Base-by-base conservation (phyloP, 2,113 vertebrate species). In the Mastomys coucha region DNA sequence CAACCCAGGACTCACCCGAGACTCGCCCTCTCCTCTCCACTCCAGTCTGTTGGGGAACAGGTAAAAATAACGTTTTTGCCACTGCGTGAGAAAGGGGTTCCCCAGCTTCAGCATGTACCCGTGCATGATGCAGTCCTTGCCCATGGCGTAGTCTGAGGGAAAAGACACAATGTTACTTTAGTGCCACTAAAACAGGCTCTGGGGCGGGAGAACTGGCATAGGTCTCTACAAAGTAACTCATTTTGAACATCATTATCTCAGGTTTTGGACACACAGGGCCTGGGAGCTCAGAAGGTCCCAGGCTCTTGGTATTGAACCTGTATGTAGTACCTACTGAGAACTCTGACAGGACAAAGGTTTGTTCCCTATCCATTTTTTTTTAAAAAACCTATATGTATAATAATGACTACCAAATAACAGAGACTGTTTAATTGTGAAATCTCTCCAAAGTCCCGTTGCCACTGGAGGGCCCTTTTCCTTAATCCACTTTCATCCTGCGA, bases 21-120 rank as follows among this genome's bases (percentile, higher is more conserved):
- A 99, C 97, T 99, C 99, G 0, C 99, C 99, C 97, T 99, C 99
- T 56, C 99, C 99, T 97, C 99, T 98, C 99, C 99, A 99, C 93
- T 99, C 99, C 26, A 99, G 99, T 7, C 99, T 98, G 98, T 99
- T 99, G 58, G 99, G 99, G 98, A 99, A 99, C 95, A 99, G 99
- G 98, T 99, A 99, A 98, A 99, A 99, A 98, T 99, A 99, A 4
- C 99, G 98, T 0, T 99, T 99, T 96, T 99, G 99, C 99, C 99
- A 99, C 98, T 99, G 99, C 0, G 99, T 99, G 95, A 99, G 97
- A 97, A 99, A 99, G 0, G 99, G 99, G 98, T 99, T 99, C 36
- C 99, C 99, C 98, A 99, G 93, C 94, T 99, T 99, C 98, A 99
- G 97, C 99, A 99, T 99, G 98, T 99, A 99, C 0, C 99, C 99